A percentile compares a stretch with the other conserved stretches of the same genome.
These are phyloP conservation scores for Tenualosa thibaudeaui DNA, from an alignment of 2,797 vertebrate genomes.

Conservation along the genomic window DNA sequence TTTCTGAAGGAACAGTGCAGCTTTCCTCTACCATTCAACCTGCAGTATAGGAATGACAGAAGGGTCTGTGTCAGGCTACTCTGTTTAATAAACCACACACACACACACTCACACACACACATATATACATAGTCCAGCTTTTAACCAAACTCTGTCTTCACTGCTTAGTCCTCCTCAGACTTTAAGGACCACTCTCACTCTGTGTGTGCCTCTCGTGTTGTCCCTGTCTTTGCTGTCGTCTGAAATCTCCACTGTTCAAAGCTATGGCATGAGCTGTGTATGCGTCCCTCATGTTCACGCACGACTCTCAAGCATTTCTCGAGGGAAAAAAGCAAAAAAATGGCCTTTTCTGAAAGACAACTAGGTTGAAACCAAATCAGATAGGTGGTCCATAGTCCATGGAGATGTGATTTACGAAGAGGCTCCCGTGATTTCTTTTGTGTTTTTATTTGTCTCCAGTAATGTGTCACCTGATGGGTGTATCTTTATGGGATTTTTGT, in stretches of 20 bases:
- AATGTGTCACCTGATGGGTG: conserved; percentile 40
- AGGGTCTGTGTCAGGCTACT: conserved; percentile 33
- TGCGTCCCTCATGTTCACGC: background rate
- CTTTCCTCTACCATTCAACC: background rate
- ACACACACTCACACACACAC: background rate
- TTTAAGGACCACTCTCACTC: background rate
- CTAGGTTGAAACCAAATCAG: conserved; percentile 30
- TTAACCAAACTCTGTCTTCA: conserved; percentile 5
- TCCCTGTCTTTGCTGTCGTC: background rate
- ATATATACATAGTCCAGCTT: background rate
- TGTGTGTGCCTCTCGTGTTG: background rate
- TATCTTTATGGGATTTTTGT: conserved; percentile 30
- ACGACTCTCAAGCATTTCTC: background rate
- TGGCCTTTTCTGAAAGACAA: background rate
- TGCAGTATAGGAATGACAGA: conserved; percentile 29
- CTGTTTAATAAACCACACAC: background rate
- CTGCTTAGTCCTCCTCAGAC: conserved; percentile 8
- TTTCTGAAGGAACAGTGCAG: background rate
- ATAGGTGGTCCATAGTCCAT: conserved; percentile 18
- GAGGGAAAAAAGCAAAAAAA: background rate
- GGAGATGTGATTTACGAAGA: conserved; percentile 30
- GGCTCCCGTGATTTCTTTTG: background rate
- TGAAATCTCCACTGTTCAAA: conserved; percentile 1
- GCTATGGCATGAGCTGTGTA: background rate
- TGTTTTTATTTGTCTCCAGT: conserved; percentile 43